These are phyloP conservation scores for Trichopria drosophilae DNA, from an alignment of 2,888 invertebrate species.

Conservation along the genomic window DNA sequence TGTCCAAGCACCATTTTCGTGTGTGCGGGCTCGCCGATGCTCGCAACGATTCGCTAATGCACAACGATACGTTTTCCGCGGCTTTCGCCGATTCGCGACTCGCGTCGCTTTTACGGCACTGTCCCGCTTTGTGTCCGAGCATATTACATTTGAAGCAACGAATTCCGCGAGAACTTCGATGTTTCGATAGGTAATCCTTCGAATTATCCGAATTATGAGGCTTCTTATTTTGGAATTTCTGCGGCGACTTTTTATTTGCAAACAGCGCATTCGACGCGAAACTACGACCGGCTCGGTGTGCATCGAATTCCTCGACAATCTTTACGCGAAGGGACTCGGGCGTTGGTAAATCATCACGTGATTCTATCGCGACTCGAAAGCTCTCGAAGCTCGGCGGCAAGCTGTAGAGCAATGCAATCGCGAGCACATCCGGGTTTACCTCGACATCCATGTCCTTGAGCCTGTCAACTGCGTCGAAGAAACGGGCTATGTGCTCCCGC, in stretches of 20 bases:
- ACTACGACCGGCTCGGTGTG: slow-evolving; percentile 4
- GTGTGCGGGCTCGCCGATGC: too few species aligned
- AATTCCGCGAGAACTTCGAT: too few species aligned
- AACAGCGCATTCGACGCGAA: slow-evolving; percentile 5
- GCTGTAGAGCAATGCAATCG: slow-evolving; percentile 43
- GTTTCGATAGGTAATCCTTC: too few species aligned
- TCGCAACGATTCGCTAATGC: too few species aligned
- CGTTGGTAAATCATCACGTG: too few species aligned
- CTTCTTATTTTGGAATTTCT: slow-evolving; percentile 2
- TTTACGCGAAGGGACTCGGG: slow-evolving; percentile 2
- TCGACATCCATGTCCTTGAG: slow-evolving; percentile 44
- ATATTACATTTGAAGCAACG: too few species aligned
- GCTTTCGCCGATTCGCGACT: too few species aligned
- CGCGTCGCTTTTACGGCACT: too few species aligned
- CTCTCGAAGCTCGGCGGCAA: too few species aligned
- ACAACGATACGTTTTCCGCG: too few species aligned
- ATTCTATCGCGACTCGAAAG: slow-evolving; percentile 15
- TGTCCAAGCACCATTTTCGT: slow-evolving; percentile 10
- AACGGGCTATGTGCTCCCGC: slow-evolving; percentile 45
- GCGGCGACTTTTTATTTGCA: not conserved
- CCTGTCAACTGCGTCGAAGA: slow-evolving; percentile 49
- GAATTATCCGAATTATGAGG: too few species aligned
- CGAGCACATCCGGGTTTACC: slow-evolving; percentile 44
- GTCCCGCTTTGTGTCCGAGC: too few species aligned
- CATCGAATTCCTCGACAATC: slow-evolving; percentile 1